Evolutionary conservation across 2,113 vertebrate genomes (phyloP), one percentile per base, ranked within the genome.

Genomic region (Calyptomena viridis): DNA sequence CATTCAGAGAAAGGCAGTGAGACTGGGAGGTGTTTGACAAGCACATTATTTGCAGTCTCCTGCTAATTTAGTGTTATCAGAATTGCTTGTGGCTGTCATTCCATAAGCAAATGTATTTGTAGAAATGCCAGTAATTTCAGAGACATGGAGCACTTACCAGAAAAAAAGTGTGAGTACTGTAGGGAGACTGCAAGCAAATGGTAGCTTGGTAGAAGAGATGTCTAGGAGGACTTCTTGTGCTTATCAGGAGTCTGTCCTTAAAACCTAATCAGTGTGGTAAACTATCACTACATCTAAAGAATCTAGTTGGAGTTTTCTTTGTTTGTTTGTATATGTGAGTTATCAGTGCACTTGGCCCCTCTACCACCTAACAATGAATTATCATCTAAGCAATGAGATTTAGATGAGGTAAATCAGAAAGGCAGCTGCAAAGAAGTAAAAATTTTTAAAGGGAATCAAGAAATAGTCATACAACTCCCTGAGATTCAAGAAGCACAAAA

Each of bases 61-160:
- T 92, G 73, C 69, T 92, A 96, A 96, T 71, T 78, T 56, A 78
- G 39, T 49, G 80, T 64, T 96, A 93, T 89, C 93, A 87, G 69
- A 77, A 81, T 89, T 86, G 60, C 93, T 56, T 44, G 64, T 0
- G 9, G 93, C 73, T 96, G 85, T 56, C 82, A 64, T 88, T 94
- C 83, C 74, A 50, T 47, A 31, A 88, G 50, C 76, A 96, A 92
- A 95, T 67, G 49, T 71, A 67, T 84, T 89, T 93, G 92, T 52
- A 77, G 82, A 84, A 90, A 78, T 94, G 72, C 44, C 68, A 60
- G 68, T 42, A 67, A 28, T 74, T 88, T 90, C 79, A 91, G 63
- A 83, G 55, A 66, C 21, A 69, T 52, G 63, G 85, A 88, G 64
- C 63, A 56, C 27, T 80, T 84, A 71, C 14, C 74, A 92, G 82